Base-by-base conservation (phyloP, 1,140 invertebrate species). In the Campoletis sonorensis region DNA sequence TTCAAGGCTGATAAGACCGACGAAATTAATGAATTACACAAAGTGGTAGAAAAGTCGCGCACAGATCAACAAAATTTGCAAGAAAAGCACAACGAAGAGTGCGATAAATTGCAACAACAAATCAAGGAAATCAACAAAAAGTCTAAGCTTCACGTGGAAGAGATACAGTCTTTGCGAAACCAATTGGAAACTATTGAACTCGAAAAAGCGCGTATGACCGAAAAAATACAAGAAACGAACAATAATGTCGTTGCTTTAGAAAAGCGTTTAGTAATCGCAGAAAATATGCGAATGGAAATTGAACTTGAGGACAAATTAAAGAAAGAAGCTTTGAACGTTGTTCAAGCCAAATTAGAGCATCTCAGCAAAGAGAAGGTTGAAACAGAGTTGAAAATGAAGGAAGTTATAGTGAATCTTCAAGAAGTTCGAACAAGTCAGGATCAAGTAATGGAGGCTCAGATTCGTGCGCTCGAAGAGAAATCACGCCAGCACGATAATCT, bases 381-480 rank as follows among this genome's bases (percentile, higher is more conserved):
- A 11, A 86, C 84, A 0, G 88, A 90, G 51, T 68, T 85, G 2
- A 89, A 86, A 64, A 64, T 90, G 73, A 88, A 90, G 37, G 89
- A 90, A 78, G 51, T 89, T 8, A 89, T 90, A 58, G 51, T 81
- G 4, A 88, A 87, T 81, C 51, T 90, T 13, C 87, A 90, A 58
- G 85, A 90, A 72, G 81, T 88, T 13, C 86, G 82, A 77, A 70
- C 68, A 8, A 87, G 84, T 54, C 90, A 90, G 27, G 87, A 89
- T 68, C 80, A 81, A 13, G 84, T 88, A 27, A 58, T 90, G 27
- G 77, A 84, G 54, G 83, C 85, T 10, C 89, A 89, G 67, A 85
- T 86, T 40, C 85, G 86, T 79, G 84, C 85, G 51, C 54, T 90
- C 1, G 80, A 85, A 51, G 88, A 89, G 75, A 90, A 87, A 27